Evolutionary conservation across 2,113 vertebrate genomes (phyloP).

Genomic region (Xenopus borealis): DNA sequence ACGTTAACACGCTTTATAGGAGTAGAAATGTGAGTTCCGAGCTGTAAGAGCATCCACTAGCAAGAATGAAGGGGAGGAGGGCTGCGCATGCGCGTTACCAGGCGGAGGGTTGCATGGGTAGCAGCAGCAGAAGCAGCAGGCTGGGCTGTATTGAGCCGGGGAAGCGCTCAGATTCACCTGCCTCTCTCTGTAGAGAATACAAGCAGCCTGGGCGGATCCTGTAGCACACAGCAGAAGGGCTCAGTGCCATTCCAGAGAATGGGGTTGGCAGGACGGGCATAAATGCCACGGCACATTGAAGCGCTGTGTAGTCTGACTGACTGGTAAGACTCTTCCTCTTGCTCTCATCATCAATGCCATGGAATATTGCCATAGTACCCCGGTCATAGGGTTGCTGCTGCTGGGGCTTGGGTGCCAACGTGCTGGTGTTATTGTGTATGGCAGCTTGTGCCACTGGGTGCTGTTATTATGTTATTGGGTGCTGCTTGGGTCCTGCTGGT

Average conservation of each 20-base stretch:
- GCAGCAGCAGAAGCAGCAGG: slow-evolving; percentile 1
- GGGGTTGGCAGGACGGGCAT: no score
- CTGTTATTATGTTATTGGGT: no score
- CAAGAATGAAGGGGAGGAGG: slow-evolving; percentile 13
- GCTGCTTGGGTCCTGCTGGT: no score
- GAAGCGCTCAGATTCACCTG: slow-evolving; percentile 7
- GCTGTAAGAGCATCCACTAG: no score
- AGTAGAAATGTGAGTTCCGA: no score
- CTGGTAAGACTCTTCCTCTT: not conserved
- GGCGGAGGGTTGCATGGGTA: slow-evolving; percentile 12
- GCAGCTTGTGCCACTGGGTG: no score
- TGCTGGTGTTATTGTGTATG: no score
- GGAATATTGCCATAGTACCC: not conserved
- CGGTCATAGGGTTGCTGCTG: not conserved
- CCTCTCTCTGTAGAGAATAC: slow-evolving; percentile 17
- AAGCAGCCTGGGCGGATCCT: slow-evolving; percentile 23
- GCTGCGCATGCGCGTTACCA: slow-evolving; percentile 37
- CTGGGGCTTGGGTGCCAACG: no score
- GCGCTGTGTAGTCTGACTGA: not conserved
- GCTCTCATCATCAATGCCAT: not conserved
- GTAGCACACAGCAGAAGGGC: slow-evolving; percentile 1
- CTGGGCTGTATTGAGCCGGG: slow-evolving; percentile 9
- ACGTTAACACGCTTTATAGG: no score
- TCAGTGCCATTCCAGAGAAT: not conserved
- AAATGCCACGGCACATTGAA: not conserved